A percentile compares a stretch with the other conserved stretches of the same genome.
Conservation (phyloP, 2,888 invertebrate genomes). For the Tetanocera ferruginea region DNA sequence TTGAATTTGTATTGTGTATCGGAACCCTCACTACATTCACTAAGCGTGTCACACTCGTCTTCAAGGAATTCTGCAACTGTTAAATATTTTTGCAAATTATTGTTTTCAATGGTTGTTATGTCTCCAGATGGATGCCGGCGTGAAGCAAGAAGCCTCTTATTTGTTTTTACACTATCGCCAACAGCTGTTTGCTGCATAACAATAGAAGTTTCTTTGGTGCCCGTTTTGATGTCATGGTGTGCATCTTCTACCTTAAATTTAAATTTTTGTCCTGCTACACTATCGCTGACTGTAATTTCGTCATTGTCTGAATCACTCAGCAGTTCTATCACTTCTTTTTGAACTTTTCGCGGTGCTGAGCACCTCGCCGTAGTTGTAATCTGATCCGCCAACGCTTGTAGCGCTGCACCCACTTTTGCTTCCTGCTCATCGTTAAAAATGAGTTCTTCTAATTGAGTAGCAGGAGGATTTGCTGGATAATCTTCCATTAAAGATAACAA, state of each 20-base stretch:
- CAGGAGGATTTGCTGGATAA: not conserved
- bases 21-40: not conserved
- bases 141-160: not conserved
- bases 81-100: not conserved
- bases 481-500: not conserved
- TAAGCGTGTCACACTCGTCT: not conserved
- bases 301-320: conserved; percentile 38
- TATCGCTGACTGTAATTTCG: not conserved
- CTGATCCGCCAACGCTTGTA: conserved; percentile 36
- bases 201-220: not conserved
- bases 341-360: not conserved
- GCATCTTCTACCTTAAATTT: not conserved
- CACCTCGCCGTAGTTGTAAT: not conserved
- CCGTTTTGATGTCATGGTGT: not conserved
- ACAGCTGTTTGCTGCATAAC: not conserved
- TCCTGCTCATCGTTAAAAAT: conserved; percentile 39
- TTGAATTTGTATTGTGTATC: not conserved
- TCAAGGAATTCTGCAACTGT: not conserved
- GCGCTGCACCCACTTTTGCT: conserved; percentile 31
- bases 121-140: not conserved
- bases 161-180: not conserved
- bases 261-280: not conserved
- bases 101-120: not conserved
- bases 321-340: conserved; percentile 38
- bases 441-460: conserved; percentile 21